Base-by-base conservation (phyloP, 2,797 vertebrate genomes). In the Pampus argenteus region DNA sequence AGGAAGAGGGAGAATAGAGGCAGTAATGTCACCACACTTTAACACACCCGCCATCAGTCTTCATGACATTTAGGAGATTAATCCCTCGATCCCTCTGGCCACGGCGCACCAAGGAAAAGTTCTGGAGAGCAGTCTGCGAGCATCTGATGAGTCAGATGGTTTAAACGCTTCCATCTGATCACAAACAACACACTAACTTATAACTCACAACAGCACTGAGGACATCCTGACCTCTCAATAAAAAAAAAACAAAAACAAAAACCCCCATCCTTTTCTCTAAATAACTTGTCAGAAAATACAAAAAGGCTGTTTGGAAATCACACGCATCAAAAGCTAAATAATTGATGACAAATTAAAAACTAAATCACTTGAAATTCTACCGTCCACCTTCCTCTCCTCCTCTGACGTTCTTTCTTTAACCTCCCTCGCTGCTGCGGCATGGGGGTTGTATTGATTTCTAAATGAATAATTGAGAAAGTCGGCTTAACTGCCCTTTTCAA, bases 11-110 rank as follows among this genome's bases (percentile, higher is more conserved):
- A 87, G 88, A 84, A 86, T 26, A 25, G 83, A 90, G 85, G 86
- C 89, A 79, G 88, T 91, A 91, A 93, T 93, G 91, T 92, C 92
- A 88, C 89, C 90, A 87, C 91, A 91, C 89, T 92, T 89, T 88
- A 88, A 85, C 82, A 79, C 86, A 79, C 63, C 72, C 74, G 9
- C 88, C 88, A 91, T 92, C 91, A 81, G 80, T 92, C 90, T 88
- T 91, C 75, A 45, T 92, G 90, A 90, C 91, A 92, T 93, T 93
- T 91, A 90, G 87, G 84, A 88, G 85, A 90, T 86, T 79, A 66
- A 74, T 78, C 78, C 79, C 78, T 66, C 47, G 1, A 65, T 72
- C 82, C 86, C 68, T 49, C 59, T 72, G 81, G 85, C 70, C 74
- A n/a, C 22, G 20, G 31, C 69, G 26, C 73, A 49, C 61, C 38